Evolutionary conservation across 2,888 invertebrate genomes (phyloP).

Genomic region (Clistopyga incitator): DNA sequence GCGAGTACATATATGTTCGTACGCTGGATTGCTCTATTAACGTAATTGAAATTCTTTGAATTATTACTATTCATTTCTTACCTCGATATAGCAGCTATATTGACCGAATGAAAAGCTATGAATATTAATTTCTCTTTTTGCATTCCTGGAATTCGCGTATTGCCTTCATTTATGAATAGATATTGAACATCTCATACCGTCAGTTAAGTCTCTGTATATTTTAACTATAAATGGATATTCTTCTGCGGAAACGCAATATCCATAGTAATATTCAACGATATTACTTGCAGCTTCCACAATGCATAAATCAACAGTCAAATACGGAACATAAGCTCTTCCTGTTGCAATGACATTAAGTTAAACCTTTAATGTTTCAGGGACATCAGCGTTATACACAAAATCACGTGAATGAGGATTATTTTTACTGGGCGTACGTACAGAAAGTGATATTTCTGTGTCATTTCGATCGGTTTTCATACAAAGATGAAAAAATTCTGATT

Average conservation of each 20-base stretch:
- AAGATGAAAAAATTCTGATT: no score
- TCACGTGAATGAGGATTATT: slow-evolving; percentile 51
- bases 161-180: slow-evolving; percentile 1
- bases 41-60: no score
- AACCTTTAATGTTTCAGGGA: slow-evolving; percentile 19
- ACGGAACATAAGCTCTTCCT: not conserved
- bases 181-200: slow-evolving; percentile 2
- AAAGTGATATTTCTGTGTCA: no score
- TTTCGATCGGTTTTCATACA: not conserved
- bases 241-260: slow-evolving; percentile 1
- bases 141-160: not conserved
- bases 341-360: not conserved
- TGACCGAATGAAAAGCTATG: not conserved
- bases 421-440: slow-evolving; percentile 22
- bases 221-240: slow-evolving; percentile 2
- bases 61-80: no score
- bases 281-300: not conserved
- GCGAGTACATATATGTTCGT: no score
- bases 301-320: slow-evolving; percentile 12
- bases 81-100: not conserved
- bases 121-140: not conserved
- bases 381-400: slow-evolving; percentile 49
- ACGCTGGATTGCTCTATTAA: no score
- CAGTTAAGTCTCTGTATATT: slow-evolving; percentile 10
- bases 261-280: slow-evolving; percentile 21